Evolutionary conservation across 2,113 vertebrate genomes (phyloP), one percentile per base, ranked within the genome.

Genomic region (Oreochromis niloticus): DNA sequence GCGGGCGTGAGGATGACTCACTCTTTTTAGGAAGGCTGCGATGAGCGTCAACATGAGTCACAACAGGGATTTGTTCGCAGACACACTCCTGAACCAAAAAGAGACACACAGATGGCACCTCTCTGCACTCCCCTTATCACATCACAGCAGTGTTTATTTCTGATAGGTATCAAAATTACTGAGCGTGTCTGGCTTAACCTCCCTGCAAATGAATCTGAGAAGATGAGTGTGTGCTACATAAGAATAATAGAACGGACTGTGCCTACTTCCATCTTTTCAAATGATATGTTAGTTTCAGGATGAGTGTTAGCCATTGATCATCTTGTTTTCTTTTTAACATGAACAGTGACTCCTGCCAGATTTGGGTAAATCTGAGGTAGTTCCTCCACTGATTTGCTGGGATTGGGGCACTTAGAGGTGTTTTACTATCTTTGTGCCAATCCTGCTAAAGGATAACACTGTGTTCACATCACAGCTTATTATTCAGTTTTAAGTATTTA

Each of bases 41-140:
- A 88, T 81, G 88, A 92, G 86, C 84, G 83, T 92, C 90, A 88
- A 94, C 90, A 85, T 91, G 90, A 96, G 90, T 93, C 95, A 92
- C 89, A 82, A 89, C 84, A 73, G 85, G 87, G 85, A 94, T 93
- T 83, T 87, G 85, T 89, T 94, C 83, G 75, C 87, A 94, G 86
- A 87, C 90, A 85, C 75, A 84, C 71, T 78, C 73, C 46, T 78
- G 24, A 84, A 88, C 84, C 85, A 43, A 82, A 89, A 88, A 88
- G 85, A 90, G 86, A 81, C 68, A 85, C 90, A 91, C 94, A 95
- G 95, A 96, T 95, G 95, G 94, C 88, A 88, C 84, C 68, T 88
- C 86, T 68, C 82, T 71, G 75, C 85, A 43, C 89, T 89, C 75
- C 41, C 54, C 16, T 71, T 71, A 56, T 75, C 43, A 5, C 41